Evolutionary conservation across 1,140 invertebrate genomes (phyloP).

Genomic region (Micrasema longulum): DNA sequence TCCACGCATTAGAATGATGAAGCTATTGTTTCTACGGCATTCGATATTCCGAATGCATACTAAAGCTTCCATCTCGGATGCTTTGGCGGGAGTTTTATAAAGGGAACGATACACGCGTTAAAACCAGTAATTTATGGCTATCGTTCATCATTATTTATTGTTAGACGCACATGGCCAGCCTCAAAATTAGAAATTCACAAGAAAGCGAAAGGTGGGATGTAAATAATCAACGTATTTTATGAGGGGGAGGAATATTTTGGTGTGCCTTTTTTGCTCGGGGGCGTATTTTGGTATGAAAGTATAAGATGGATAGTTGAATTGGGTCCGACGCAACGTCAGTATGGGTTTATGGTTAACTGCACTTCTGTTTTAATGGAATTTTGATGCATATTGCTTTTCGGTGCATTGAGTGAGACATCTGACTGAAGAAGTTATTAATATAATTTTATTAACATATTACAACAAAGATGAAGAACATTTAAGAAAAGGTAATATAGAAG

Average conservation of each 20-base stretch:
- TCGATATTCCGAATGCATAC: conserved; percentile 26
- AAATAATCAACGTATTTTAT: background rate
- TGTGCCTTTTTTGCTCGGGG: background rate
- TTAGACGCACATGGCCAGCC: conserved; percentile 20
- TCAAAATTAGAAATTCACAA: background rate
- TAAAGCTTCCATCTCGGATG: conserved; percentile 7
- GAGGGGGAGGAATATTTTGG: background rate
- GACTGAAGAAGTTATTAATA: no score
- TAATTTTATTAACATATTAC: no score
- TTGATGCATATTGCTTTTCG: no score
- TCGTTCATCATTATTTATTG: conserved; percentile 35
- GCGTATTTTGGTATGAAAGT: background rate
- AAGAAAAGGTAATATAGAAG: no score
- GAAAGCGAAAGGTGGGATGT: background rate
- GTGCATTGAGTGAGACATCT: no score
- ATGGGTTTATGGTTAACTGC: no score
- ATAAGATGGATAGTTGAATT: no score
- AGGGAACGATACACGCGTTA: conserved; percentile 4
- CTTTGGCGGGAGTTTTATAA: conserved; percentile 2
- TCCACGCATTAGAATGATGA: no score
- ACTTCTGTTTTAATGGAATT: no score
- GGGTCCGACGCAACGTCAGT: no score
- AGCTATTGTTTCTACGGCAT: conserved; percentile 25
- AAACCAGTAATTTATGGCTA: conserved; percentile 24
- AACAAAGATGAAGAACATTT: no score